Evolutionary conservation across 2,113 vertebrate genomes (phyloP), one percentile per base, ranked within the genome.

Genomic region (Eupsittula cactorum): DNA sequence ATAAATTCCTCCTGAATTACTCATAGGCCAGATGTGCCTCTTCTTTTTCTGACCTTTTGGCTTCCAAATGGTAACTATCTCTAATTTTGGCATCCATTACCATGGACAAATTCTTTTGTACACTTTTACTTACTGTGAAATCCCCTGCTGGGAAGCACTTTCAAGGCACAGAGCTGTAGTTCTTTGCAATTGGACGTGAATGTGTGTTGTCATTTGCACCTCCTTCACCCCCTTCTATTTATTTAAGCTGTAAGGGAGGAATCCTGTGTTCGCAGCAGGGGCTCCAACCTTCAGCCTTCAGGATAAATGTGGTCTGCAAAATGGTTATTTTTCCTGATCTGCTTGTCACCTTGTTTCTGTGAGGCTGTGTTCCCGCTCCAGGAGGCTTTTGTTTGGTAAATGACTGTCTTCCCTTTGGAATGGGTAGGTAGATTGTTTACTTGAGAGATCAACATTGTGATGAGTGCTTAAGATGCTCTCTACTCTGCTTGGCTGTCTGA

Each of bases 1-100:
- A 93, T 91, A 93, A 84, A 96, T 97, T 96, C 85, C 64, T 93
- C 77, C 28, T 28, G 35, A 94, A 67, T 96, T 95, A 89, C 73
- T 95, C 96, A 93, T 20, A 82, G 62, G 53, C 93, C 92, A 97
- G 90, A 95, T 96, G 92, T 93, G 93, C 76, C 73, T 95, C 77
- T 90, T 93, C 88, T 95, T 69, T 80, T 78, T 80, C 70, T 96
- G 89, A 96, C 89, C 92, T 95, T 85, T 88, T 94, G 81, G 52
- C 91, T 97, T 90, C 53, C 65, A 85, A 23, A 63, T 69, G 68
- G 60, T 93, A 69, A 86, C 65, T 69, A 4, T 63, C 77, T 95
- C 88, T 91, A 90, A 88, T 91, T 96, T 93, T 95, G 93, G 74
- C 68, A 73, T 68, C 65, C 3, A 1, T 84, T 97, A 84, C 42